Conservation (phyloP, 2,113 vertebrate genomes). For the pig (Sus scrofa) region DNA sequence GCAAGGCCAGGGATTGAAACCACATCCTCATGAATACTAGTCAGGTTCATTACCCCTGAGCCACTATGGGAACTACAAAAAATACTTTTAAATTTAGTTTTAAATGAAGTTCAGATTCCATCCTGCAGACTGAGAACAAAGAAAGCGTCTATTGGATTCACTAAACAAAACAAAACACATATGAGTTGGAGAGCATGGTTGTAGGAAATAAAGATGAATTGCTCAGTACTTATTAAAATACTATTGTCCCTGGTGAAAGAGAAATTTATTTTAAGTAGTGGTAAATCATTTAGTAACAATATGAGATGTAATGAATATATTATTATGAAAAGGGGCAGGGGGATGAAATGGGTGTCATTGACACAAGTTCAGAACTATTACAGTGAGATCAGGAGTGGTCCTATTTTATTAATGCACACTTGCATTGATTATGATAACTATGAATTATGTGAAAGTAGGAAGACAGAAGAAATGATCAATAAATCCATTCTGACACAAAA, state of each 20-base stretch:
- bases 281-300: neutral
- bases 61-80: too few relatives aligned
- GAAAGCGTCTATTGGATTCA: neutral
- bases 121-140: neutral
- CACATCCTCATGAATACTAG: too few relatives aligned
- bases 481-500: neutral
- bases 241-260: neutral
- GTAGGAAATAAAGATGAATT: neutral
- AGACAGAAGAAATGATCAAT: neutral
- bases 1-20: too few relatives aligned
- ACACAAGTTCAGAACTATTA: neutral
- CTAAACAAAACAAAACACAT: neutral
- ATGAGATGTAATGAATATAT: neutral
- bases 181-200: neutral
- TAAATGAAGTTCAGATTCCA: neutral
- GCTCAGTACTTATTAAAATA: neutral
- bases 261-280: neutral
- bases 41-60: too few relatives aligned
- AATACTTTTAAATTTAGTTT: neutral
- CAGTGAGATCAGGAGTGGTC: neutral
- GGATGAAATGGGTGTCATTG: neutral
- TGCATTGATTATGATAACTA: neutral
- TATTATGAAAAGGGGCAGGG: neutral
- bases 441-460: neutral
- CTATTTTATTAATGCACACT: neutral